Evolutionary conservation across 1,140 invertebrate genomes (phyloP).

Genomic region (Ladona fulva): DNA sequence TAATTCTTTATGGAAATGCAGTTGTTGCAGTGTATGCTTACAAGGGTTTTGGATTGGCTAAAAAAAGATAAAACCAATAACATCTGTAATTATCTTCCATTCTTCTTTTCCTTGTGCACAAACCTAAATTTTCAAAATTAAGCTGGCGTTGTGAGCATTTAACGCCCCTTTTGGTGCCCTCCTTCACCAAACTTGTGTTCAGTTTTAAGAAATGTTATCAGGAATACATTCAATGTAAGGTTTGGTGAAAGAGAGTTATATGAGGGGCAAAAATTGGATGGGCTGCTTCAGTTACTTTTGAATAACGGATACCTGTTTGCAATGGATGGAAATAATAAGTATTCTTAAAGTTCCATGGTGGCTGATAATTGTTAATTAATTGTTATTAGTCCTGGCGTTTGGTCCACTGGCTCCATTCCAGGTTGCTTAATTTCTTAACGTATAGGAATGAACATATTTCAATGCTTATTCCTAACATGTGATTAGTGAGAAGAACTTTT

Average conservation of each 20-base stretch:
- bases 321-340: background rate
- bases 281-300: background rate
- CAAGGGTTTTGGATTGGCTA: background rate
- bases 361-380: constrained; percentile 4
- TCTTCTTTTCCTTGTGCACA: background rate
- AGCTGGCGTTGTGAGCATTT: background rate
- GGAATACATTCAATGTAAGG: background rate
- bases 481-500: background rate
- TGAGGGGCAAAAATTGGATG: background rate
- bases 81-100: background rate
- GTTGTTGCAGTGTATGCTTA: background rate
- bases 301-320: background rate
- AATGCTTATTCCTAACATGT: background rate
- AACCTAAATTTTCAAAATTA: background rate
- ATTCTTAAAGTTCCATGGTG: background rate
- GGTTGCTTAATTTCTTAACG: background rate
- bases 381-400: background rate
- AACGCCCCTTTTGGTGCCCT: background rate
- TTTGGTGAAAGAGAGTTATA: background rate
- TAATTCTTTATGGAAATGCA: background rate
- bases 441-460: background rate
- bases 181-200: background rate
- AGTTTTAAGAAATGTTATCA: background rate
- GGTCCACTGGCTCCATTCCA: background rate
- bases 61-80: background rate